Base-by-base conservation (phyloP, 2,888 invertebrate genomes). In the Epirrita christyi region DNA sequence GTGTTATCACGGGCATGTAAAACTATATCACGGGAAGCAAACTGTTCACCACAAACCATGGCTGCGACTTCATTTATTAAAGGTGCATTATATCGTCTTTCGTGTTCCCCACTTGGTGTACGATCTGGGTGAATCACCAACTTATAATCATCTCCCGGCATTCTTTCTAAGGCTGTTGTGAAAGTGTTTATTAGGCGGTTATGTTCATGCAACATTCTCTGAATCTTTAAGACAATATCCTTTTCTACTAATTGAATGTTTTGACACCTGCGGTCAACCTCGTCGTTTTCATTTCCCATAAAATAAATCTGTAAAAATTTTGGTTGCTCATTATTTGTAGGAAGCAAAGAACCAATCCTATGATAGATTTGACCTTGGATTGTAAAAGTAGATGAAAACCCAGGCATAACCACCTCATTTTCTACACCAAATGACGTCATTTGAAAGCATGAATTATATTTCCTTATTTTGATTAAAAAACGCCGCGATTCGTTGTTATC, bases 371-470 rank as follows among this genome's bases (percentile, higher is more conserved):
- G 66, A 60, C 70, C 67, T 70, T 65, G 53, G 2, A 51, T 59
- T 37, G 28, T 61, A 21, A 48, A 59, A 28, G 48, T 64, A n/a
- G 42, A 40, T n/a, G 27, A 54, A 54, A 47, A 54, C 14, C 47
- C 47, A n/a, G 42, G 47, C 55, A 55, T 42, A 0, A 9, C 10
- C 0, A 48, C 7, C 41, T 9, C 15, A 0, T 54, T 68, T 63
- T 66, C 69, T 58, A 67, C 72, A 47, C 68, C 73, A 71, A 75
- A 75, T 61, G 71, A 73, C 56, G 70, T 73, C 72, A 74, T 74
- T 55, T 66, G 70, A 65, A 71, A 74, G 64, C 68, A 71, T 63
- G 64, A 67, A 67, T 74, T 72, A 63, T 72, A 74, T 63, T 72
- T 64, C 60, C 64, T 67, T 59, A 72, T 71, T 61, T 61, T 59